These are phyloP conservation scores for Anguilla japonica DNA, from an alignment of 2,113 vertebrate genomes.

Conservation along the genomic window DNA sequence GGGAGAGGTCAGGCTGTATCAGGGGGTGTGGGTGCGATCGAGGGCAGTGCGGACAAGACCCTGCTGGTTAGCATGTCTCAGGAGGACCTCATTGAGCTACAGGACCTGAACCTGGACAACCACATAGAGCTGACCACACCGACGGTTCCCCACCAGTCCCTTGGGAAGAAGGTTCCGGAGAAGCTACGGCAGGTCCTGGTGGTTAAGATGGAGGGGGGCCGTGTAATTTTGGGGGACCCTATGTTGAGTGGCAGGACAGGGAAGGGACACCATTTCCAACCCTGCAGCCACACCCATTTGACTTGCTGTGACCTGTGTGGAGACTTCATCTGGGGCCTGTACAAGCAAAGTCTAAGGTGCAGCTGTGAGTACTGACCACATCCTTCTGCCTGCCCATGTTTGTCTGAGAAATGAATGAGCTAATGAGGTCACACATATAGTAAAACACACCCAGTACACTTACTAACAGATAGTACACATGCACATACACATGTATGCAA, in stretches of 20 bases:
- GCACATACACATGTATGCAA: background rate
- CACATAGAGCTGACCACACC: slow-evolving; percentile 17
- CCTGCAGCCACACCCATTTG: slow-evolving; percentile 74
- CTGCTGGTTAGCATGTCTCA: slow-evolving; percentile 5
- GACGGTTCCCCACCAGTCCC: slow-evolving; percentile 57
- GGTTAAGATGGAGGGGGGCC: slow-evolving; percentile 36
- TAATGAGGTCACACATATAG: background rate
- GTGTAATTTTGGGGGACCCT: slow-evolving; percentile 13
- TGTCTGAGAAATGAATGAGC: background rate
- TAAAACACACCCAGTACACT: too few relatives aligned
- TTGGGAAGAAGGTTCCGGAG: slow-evolving; percentile 48
- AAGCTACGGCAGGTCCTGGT: slow-evolving; percentile 33
- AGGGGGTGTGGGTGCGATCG: background rate
- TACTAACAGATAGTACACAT: too few relatives aligned
- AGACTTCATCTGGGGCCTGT: slow-evolving; percentile 93
- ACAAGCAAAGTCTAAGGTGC: slow-evolving; percentile 86
- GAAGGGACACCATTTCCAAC: slow-evolving; percentile 80
- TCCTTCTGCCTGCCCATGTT: background rate
- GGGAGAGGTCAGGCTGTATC: background rate
- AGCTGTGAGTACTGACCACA: slow-evolving; percentile 75
- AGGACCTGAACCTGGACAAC: slow-evolving; percentile 33
- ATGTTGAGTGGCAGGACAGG: slow-evolving; percentile 52
- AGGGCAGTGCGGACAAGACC: too few relatives aligned
- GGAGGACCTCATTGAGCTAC: slow-evolving; percentile 54
- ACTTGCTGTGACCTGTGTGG: slow-evolving; percentile 96